phyloP scores from a whole-genome alignment of 1,140 invertebrate species.

The Nixonia krombeini region DNA sequence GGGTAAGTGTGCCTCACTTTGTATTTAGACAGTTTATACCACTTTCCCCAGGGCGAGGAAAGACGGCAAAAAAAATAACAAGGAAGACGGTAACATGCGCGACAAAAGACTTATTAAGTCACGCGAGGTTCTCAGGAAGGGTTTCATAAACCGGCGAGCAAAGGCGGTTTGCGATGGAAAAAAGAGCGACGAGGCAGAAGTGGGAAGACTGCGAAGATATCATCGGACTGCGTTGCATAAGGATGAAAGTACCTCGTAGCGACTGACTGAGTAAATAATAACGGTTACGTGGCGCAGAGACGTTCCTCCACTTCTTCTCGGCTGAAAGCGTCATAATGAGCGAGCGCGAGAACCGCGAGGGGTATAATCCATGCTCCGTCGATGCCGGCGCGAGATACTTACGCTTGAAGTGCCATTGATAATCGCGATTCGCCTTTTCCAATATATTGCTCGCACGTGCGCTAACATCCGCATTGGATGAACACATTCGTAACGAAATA shows the following conservation, averaged over 20 bases:
- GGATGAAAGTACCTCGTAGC: slow-evolving; percentile 66
- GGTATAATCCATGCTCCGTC: slow-evolving; percentile 32
- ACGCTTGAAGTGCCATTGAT: slow-evolving; percentile 46
- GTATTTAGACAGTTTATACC: no score
- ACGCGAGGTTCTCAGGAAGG: slow-evolving; percentile 23
- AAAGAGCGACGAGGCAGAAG: slow-evolving; percentile 19
- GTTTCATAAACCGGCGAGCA: slow-evolving; percentile 27
- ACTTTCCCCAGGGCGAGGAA: no score
- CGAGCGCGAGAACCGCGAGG: slow-evolving; percentile 31
- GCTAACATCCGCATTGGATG: not conserved
- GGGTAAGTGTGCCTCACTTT: no score
- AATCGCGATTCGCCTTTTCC: no score
- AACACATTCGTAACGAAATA: no score
- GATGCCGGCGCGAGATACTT: slow-evolving; percentile 45
- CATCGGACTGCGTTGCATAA: slow-evolving; percentile 65
- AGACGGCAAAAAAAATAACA: no score
- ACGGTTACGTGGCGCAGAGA: slow-evolving; percentile 61
- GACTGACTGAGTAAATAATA: slow-evolving; percentile 69
- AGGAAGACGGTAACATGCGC: not conserved
- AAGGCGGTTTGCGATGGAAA: not conserved
- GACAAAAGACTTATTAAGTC: slow-evolving; percentile 8
- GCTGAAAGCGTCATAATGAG: slow-evolving; percentile 58
- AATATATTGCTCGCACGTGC: slow-evolving; percentile 4
- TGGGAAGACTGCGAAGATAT: slow-evolving; percentile 53
- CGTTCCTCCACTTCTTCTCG: slow-evolving; percentile 31